Evolutionary conservation across 1,140 invertebrate genomes (phyloP), one percentile per base, ranked within the genome.

Genomic region (Cydia fagiglandana): DNA sequence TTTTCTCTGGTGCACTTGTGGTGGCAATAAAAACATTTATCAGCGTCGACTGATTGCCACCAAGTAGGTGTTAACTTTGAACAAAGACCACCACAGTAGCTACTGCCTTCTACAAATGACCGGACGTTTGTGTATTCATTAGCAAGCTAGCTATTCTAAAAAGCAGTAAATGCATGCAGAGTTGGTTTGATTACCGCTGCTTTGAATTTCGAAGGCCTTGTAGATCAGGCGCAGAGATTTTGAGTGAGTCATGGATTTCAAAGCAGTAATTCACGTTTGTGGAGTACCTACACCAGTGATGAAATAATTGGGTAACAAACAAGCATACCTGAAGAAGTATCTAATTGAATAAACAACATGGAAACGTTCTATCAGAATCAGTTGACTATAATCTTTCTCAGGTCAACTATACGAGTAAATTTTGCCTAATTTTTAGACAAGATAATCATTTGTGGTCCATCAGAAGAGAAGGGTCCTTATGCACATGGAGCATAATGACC

Each of bases 1-100:
- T 90, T 90, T 85, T 86, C 86, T 88, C 83, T 85, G 87, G 86
- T 89, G 77, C 76, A 80, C 79, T 81, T 81, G 79, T 77, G 81
- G 81, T 85, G 79, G 79, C 78, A 82, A 82, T 86, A 85, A 86
- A 86, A 84, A 79, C 80, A 83, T 85, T 85, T 84, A 84, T 84
- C 81, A 88, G 76, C 75, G 77, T 78, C 64, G 80, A 81, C 76
- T 77, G 76, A 76, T 53, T 73, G n/a, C 47, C n/a, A 73, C 45
- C 73, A 64, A 80, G 77, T 81, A 83, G 80, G 86, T 87, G 88
- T 82, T 84, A 86, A 86, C 77, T 34, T 80, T 17, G 75, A 68
- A 84, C 81, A 82, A 82, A 81, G 84, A 84, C 82, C 84, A 84
- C 82, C 81, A 56, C 76, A 75, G 77, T 77, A 76, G 66, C 64